Base-by-base conservation (phyloP, 2,888 invertebrate species). In the Limnephilus marmoratus region DNA sequence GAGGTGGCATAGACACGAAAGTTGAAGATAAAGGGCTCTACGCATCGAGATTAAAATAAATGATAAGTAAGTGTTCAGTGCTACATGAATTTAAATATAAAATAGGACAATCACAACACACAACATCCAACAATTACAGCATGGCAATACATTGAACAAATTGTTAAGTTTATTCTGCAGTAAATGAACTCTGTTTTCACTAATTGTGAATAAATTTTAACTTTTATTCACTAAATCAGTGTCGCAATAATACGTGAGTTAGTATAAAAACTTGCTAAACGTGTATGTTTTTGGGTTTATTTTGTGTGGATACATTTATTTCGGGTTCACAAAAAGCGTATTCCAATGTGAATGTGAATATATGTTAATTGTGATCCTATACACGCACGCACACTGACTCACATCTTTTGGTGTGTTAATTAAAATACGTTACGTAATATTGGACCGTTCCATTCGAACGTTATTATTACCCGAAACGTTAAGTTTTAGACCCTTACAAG, bases 381-480 rank as follows among this genome's bases (percentile, higher is more conserved):
- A 80, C 45, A 68, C 85, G 34, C 34, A 68, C 31, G 53, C 81
- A 13, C 37, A 83, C 83, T 18, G 15, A 18, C 34, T 31, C 37
- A 13, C 18, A 18, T 83, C 83, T 83, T 29, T 37, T 81, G 41
- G 90, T 89, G 83, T 85, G 86, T 91, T 91, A 91, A 93, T 92
- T 93, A 93, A 92, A 93, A 93, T 91, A 93, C 90, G 91, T 93
- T 91, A 87, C 87, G 91, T 90, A 90, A 91, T 90, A 83, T 80
- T 18, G 80, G 49, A 68, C 82, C 29, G 82, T 29, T 68, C 34
- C 83, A 91, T 80, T 87, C 31, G 81, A 37, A 34, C 41, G 41
- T 90, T 81, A 90, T 90, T 90, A 90, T 81, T 90, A 29, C 81
- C 41, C 90, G 18, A 81, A 90, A 90, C 81, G 81, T 90, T 81